Conservation (phyloP, 2,888 invertebrate genomes). For the Xylota segnis region DNA sequence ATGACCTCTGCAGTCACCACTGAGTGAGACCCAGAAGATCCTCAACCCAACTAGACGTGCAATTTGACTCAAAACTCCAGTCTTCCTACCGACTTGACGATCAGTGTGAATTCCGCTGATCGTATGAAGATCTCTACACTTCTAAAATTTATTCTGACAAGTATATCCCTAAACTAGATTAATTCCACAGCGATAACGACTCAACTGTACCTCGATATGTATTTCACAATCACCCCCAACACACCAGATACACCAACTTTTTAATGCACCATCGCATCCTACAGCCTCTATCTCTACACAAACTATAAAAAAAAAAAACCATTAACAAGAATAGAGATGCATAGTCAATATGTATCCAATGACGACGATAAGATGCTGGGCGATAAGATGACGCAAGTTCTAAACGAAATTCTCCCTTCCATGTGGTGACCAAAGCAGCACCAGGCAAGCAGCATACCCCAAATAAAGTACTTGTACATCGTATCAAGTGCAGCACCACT, state of each 20-base stretch:
- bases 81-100: too few relatives aligned
- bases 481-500: constrained; percentile 23
- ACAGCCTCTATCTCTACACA: neutral
- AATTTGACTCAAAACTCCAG: too few relatives aligned
- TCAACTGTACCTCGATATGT: neutral
- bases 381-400: constrained; percentile 34
- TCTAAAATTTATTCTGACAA: neutral
- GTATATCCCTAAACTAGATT: neutral
- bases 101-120: too few relatives aligned
- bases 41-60: too few relatives aligned
- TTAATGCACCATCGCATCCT: neutral
- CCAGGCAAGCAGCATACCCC: neutral
- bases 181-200: neutral
- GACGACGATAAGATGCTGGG: neutral
- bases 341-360: neutral
- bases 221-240: constrained; percentile 1
- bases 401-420: constrained; percentile 7
- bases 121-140: too few relatives aligned
- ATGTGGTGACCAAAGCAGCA: neutral
- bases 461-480: constrained; percentile 18
- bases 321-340: neutral
- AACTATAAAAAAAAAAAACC: neutral
- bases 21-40: too few relatives aligned
- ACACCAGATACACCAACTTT: neutral
- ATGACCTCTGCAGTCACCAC: too few relatives aligned